Evolutionary conservation across 2,797 vertebrate species (phyloP).

Genomic region (Pelodytes ibericus): DNA sequence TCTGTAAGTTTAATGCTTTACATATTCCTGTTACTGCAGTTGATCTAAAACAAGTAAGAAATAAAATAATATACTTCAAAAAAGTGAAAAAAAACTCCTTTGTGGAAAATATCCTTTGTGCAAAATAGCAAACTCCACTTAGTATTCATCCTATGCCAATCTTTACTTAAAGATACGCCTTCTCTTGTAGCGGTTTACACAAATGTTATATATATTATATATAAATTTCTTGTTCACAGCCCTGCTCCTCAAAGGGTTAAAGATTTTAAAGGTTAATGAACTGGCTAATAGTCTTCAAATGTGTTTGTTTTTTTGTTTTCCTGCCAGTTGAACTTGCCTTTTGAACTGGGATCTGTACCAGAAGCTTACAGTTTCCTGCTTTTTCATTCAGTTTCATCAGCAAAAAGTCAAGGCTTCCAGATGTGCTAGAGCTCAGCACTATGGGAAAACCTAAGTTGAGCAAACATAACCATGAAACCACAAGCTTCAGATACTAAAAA

Average conservation of each 20-base stretch:
- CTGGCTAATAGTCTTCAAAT: not conserved
- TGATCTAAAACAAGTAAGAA: too few relatives aligned
- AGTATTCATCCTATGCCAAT: too few relatives aligned
- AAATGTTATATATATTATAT: too few relatives aligned
- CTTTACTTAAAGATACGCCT: too few relatives aligned
- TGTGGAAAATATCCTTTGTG: too few relatives aligned
- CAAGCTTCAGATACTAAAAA: conserved; percentile 23
- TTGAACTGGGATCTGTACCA: conserved; percentile 17
- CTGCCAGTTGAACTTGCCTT: conserved; percentile 19
- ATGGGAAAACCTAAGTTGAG: conserved; percentile 15
- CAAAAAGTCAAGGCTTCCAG: conserved; percentile 39
- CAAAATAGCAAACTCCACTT: too few relatives aligned
- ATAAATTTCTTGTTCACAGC: too few relatives aligned
- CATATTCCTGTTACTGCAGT: too few relatives aligned
- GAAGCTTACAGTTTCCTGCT: conserved; percentile 26
- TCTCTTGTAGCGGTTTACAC: too few relatives aligned
- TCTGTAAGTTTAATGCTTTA: not conserved
- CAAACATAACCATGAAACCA: conserved; percentile 22
- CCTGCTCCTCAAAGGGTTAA: not conserved
- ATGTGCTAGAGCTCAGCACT: conserved; percentile 26
- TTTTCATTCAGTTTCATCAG: conserved; percentile 45
- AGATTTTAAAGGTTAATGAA: not conserved
- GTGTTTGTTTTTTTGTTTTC: too few relatives aligned
- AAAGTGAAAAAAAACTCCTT: too few relatives aligned
- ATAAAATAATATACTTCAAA: too few relatives aligned